Percentiles rank a stretch among this genome's conserved stretches.
phyloP scores from a whole-genome alignment of 2,113 vertebrate species.

The Rousettus leschenaultii region DNA sequence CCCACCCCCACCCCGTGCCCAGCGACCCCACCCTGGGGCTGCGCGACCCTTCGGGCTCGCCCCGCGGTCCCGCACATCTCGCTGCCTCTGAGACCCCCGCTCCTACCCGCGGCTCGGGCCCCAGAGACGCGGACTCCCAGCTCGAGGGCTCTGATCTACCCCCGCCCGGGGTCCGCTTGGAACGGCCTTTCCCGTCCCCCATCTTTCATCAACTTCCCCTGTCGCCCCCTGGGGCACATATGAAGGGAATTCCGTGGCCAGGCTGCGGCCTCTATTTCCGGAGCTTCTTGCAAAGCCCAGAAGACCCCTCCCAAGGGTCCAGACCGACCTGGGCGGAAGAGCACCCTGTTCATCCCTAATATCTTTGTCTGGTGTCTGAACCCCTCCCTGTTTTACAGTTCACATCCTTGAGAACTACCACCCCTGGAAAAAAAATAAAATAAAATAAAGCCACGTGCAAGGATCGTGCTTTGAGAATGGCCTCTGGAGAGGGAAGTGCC shows the following conservation, averaged over 20 bases:
- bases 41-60: background rate
- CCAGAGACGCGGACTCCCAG: background rate
- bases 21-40: slow-evolving; percentile 58
- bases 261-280: background rate
- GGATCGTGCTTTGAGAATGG: slow-evolving; percentile 43
- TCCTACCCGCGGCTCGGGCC: background rate
- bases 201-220: background rate
- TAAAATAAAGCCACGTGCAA: slow-evolving; percentile 58
- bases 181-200: background rate
- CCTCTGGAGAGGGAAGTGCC: slow-evolving; percentile 49
- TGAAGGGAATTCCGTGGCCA: background rate
- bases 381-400: background rate
- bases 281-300: slow-evolving; percentile 18
- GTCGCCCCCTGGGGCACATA: background rate
- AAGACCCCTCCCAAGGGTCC: background rate
- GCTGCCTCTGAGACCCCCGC: background rate
- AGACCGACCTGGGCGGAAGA: background rate
- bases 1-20: slow-evolving; percentile 1
- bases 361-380: background rate
- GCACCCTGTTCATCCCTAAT: background rate
- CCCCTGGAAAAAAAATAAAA: slow-evolving; percentile 6
- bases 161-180: background rate
- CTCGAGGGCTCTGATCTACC: background rate
- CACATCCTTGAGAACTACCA: background rate
- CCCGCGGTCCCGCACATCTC: background rate